These are phyloP conservation scores for Potamilus streckersoni DNA, from an alignment of 1,140 invertebrate species.

Conservation along the genomic window DNA sequence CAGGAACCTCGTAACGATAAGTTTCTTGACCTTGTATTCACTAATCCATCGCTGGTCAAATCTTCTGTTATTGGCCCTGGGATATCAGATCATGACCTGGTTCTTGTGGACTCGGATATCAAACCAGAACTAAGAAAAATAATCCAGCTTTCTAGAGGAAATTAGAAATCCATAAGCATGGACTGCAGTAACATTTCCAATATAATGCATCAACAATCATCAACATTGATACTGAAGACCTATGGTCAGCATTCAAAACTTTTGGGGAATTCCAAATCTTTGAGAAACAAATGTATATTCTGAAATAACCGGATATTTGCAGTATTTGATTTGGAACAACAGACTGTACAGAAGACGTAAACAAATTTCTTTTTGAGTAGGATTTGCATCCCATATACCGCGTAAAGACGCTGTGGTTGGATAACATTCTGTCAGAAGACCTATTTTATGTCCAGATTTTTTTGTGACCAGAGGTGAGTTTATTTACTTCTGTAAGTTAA, in stretches of 20 bases:
- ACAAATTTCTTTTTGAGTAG: too few relatives aligned
- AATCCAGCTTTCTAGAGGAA: not conserved
- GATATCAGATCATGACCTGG: too few relatives aligned
- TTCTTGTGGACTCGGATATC: not conserved
- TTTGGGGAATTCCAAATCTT: not conserved
- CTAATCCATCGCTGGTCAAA: slow-evolving; percentile 14
- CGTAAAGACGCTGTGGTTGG: too few relatives aligned
- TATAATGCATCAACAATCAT: too few relatives aligned
- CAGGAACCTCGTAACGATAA: slow-evolving; percentile 17
- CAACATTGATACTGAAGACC: not conserved
- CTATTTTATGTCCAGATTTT: too few relatives aligned
- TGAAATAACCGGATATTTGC: too few relatives aligned
- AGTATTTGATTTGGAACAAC: too few relatives aligned
- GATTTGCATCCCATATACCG: too few relatives aligned
- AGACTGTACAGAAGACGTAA: too few relatives aligned
- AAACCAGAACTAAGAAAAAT: not conserved
- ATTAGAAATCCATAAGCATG: not conserved
- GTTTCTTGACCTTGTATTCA: slow-evolving; percentile 20
- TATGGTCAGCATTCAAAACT: slow-evolving; percentile 6
- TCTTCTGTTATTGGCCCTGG: slow-evolving; percentile 1
- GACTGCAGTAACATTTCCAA: not conserved
- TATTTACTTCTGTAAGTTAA: too few relatives aligned
- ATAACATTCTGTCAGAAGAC: too few relatives aligned
- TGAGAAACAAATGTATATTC: not conserved
- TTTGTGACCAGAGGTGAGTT: too few relatives aligned